Conservation (phyloP, 2,888 invertebrate genomes). For the Schizaphis graminum region DNA sequence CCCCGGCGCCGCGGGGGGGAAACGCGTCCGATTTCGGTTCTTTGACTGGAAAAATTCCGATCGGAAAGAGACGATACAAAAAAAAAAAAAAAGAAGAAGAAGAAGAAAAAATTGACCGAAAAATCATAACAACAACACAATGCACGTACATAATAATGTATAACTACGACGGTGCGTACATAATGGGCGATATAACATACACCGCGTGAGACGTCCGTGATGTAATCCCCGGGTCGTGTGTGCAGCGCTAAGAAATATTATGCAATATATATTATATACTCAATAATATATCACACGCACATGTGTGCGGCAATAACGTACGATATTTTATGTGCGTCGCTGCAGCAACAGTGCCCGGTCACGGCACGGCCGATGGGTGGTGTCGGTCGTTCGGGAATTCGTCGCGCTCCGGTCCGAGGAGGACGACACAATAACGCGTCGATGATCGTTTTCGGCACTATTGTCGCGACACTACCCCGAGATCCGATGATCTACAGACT, state of each 20-base stretch:
- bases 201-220: background rate
- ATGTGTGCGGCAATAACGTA: background rate
- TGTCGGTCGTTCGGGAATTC: background rate
- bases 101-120: slow-evolving; percentile 10
- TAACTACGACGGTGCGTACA: background rate
- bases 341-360: background rate
- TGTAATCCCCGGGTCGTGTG: background rate
- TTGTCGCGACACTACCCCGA: background rate
- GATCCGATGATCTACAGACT: background rate
- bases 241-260: background rate
- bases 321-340: background rate
- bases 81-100: background rate
- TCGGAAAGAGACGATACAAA: background rate
- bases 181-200: background rate
- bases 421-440: background rate
- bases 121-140: background rate
- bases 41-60: slow-evolving; percentile 45
- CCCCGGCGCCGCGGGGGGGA: slow-evolving; percentile 29
- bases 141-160: background rate
- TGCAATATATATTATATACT: background rate
- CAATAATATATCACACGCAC: background rate
- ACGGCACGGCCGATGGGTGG: background rate
- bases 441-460: background rate
- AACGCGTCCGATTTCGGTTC: background rate
- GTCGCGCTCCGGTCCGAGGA: background rate